These are phyloP conservation scores for Laterallus jamaicensis DNA, from an alignment of 2,113 vertebrate genomes.

Conservation along the genomic window DNA sequence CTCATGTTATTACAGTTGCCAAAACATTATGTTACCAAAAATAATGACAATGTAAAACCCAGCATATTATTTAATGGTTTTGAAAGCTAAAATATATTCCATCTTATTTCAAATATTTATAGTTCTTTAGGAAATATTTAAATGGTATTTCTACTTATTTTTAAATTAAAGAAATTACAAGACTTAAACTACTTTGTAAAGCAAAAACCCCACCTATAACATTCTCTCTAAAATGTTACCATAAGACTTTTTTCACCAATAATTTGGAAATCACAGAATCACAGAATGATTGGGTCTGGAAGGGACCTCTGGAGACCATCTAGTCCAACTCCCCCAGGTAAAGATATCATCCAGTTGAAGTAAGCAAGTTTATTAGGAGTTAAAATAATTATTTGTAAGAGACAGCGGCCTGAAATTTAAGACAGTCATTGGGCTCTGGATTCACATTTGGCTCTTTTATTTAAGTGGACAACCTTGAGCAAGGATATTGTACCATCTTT, in stretches of 20 bases:
- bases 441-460: neutral
- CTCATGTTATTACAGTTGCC: neutral
- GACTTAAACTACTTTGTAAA: rapidly evolving
- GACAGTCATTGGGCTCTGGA: neutral
- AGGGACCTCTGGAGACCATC: too few species aligned
- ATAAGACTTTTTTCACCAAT: neutral
- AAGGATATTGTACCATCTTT: neutral
- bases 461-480: neutral
- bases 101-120: neutral
- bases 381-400: neutral
- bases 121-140: neutral
- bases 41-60: neutral
- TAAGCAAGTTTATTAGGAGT: neutral
- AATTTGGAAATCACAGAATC: neutral
- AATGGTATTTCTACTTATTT: neutral
- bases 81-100: neutral
- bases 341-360: neutral
- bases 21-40: neutral
- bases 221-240: neutral
- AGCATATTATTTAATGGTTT: neutral
- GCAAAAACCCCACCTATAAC: neutral
- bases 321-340: too few species aligned
- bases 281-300: too few species aligned
- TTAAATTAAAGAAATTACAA: neutral
- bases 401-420: neutral